Base-by-base conservation (phyloP, 1,140 invertebrate species). In the Drosophila sulfurigaster region DNA sequence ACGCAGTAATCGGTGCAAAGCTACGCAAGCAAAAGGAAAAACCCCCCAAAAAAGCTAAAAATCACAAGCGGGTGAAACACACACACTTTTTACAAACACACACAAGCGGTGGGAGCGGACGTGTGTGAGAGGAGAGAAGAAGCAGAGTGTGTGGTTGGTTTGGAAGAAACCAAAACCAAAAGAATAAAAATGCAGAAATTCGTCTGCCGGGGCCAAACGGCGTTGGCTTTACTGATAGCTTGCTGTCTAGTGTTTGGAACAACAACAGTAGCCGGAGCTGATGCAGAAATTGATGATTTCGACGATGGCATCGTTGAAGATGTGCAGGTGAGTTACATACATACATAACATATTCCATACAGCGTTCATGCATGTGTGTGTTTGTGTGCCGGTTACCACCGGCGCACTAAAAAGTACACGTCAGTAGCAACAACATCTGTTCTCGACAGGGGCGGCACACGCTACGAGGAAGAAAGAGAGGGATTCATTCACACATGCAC, bases 291-390 rank as follows among this genome's bases (percentile, higher is more conserved):
- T 5, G 89, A 85, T 52, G 91, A 92, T 58, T 87, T 83, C 51
- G 91, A 90, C 41, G 91, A 91, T 56, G 91, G 91, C 3, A 54
- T 78, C 30, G 91, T 92, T 16, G 91, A 92, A 64, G 91, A 92
- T 75, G 80, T 92, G 48, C 87, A 83, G 82, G 91, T 92, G 48
- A 58, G 67, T 10, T 7, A 38, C 10, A 11, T 10, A 38, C 6
- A 38, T 38, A 38, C 35, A 38, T 10, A 32, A 38, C 35, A 38
- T 38, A 38, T 38, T 10, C 49, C 43, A 32, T 20, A 65, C 20
- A 43, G 41, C 32, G 5, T 41, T 41, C 11, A 52, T 49, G n/a
- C 35, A 52, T 20, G n/a, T 62, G 15, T 5, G 28, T 5, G 20
- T 10, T 7, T 51, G 30, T 11, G 38, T 52, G 48, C 67, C 67